phyloP scores from a whole-genome alignment of 37 sponge, comb jelly and placozoan genomes.

The Theonella swinhoei region DNA sequence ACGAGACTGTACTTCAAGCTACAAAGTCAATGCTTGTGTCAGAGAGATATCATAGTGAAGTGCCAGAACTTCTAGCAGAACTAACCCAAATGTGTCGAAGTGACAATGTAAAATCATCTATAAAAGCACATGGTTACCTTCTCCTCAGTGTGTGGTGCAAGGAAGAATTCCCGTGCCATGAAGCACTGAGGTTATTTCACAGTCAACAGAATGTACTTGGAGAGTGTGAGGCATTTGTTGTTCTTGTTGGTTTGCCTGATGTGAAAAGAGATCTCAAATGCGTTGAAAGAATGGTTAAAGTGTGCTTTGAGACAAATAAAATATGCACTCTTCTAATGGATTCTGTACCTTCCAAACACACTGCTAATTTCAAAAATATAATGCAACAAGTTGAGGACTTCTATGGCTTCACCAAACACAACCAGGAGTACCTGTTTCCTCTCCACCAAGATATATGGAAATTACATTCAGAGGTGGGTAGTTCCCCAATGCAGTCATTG shows the following conservation, averaged over 20 bases:
- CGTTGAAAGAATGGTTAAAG: background rate
- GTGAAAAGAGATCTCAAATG: background rate
- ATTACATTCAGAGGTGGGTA: background rate
- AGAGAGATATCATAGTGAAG: background rate
- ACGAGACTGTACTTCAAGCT: background rate
- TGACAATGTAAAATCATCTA: background rate
- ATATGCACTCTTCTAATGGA: background rate
- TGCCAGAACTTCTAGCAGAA: background rate
- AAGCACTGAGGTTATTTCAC: background rate
- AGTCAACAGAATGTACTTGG: background rate
- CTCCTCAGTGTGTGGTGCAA: too few species aligned
- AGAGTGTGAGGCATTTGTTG: background rate
- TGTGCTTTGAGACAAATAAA: background rate
- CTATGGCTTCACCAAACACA: background rate
- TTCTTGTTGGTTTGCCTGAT: background rate
- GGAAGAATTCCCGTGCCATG: too few species aligned
- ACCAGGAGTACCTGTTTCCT: background rate
- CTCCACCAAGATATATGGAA: background rate
- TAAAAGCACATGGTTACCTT: background rate
- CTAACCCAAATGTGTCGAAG: background rate
- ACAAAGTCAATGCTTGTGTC: too few species aligned
- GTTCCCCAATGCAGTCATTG: background rate
- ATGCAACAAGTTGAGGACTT: background rate
- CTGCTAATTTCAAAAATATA: background rate
- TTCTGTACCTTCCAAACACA: background rate